A percentile compares a stretch with the other conserved stretches of the same genome.
Evolutionary conservation across 2,113 vertebrate species (phyloP).

Genomic region (Sardina pilchardus): DNA sequence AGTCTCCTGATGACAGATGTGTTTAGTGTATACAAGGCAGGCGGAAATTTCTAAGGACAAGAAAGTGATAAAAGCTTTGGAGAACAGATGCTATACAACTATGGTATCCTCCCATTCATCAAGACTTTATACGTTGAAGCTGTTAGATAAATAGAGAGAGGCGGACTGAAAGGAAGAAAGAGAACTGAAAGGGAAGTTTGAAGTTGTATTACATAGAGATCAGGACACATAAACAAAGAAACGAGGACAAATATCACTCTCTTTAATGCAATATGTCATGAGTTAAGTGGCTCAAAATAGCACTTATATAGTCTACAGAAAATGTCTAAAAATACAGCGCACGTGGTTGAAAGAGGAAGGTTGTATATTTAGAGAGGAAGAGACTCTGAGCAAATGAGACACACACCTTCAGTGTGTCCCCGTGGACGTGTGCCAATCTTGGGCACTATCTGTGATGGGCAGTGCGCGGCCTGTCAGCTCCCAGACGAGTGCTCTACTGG

Average conservation of each 20-base stretch:
- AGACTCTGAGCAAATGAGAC: not conserved
- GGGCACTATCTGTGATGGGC: constrained; percentile 33
- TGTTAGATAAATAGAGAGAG: not conserved
- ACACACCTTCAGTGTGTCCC: constrained; percentile 31
- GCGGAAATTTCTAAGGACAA: not conserved
- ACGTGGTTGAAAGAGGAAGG: not conserved
- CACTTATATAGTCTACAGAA: not conserved
- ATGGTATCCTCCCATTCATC: not conserved
- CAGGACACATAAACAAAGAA: not conserved
- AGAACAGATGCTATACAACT: not conserved
- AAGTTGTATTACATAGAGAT: not conserved
- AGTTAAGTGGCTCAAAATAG: not conserved
- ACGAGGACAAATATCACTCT: not conserved
- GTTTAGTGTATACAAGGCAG: not conserved
- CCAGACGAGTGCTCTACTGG: constrained; percentile 20
- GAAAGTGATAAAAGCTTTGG: not conserved
- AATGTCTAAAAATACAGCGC: not conserved
- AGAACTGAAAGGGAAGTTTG: not conserved
- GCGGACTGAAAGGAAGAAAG: not conserved
- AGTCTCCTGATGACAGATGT: not conserved
- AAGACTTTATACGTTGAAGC: not conserved
- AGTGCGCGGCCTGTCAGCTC: constrained; percentile 21
- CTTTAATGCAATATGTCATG: not conserved
- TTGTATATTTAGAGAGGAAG: not conserved
- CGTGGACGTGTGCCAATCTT: constrained; percentile 33